Conservation (phyloP, 2,888 invertebrate genomes). For the Cryptophagus acutangulus region DNA sequence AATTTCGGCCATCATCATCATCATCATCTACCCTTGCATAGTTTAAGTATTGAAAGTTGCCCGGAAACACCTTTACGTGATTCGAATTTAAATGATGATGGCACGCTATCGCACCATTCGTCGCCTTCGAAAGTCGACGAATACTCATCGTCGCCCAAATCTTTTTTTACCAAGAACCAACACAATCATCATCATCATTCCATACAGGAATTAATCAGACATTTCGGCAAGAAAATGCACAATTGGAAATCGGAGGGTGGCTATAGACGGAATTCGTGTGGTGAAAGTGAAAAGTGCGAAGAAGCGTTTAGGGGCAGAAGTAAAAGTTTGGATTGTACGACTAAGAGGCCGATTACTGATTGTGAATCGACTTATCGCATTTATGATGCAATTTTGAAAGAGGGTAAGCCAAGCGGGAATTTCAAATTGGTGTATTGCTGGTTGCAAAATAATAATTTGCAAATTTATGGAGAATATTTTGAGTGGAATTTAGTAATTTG, state of each 20-base stretch:
- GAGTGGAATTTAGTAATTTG: too few relatives aligned
- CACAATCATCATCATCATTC: slow-evolving; percentile 56
- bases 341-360: slow-evolving; percentile 57
- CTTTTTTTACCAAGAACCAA: slow-evolving; percentile 25
- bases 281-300: slow-evolving; percentile 52
- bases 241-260: slow-evolving; percentile 58
- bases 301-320: slow-evolving; percentile 73
- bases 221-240: slow-evolving; percentile 70
- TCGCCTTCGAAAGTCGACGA: slow-evolving; percentile 31
- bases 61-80: slow-evolving; percentile 37
- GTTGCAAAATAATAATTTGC: too few relatives aligned
- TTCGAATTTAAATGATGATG: too few relatives aligned
- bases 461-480: too few relatives aligned
- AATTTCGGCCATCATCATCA: slow-evolving; percentile 23
- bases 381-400: slow-evolving; percentile 70
- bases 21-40: slow-evolving; percentile 29
- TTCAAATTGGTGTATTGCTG: too few relatives aligned
- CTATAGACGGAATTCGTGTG: slow-evolving; percentile 42
- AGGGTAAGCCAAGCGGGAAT: slow-evolving; percentile 58
- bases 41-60: slow-evolving; percentile 35
- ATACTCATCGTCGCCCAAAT: slow-evolving; percentile 20
- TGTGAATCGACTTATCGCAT: slow-evolving; percentile 79
- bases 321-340: slow-evolving; percentile 67
- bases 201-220: slow-evolving; percentile 71
- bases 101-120: slow-evolving; percentile 25